Conservation (phyloP, 2,888 invertebrate species). For the Diarsia brunnea region DNA sequence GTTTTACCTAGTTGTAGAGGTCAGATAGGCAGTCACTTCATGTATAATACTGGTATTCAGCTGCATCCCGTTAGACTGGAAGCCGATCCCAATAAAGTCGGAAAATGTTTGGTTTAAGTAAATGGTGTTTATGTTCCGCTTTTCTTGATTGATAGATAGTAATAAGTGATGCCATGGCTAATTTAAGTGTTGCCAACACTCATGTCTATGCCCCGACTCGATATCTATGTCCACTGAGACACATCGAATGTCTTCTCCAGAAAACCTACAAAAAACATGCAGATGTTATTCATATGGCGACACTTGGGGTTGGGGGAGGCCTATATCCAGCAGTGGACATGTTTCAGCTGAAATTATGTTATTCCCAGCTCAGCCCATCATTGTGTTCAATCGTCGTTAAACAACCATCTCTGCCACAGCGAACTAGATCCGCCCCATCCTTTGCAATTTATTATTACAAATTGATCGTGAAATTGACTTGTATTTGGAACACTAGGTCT, state of each 20-base stretch:
- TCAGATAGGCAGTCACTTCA: no score
- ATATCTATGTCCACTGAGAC: no score
- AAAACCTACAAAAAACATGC: neutral
- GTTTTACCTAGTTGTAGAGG: no score
- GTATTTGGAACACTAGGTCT: neutral
- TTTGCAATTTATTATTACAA: neutral
- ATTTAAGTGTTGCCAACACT: neutral
- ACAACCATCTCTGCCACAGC: neutral
- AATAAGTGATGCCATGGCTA: neutral
- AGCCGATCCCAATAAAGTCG: no score
- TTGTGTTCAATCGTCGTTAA: neutral
- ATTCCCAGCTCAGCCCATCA: neutral
- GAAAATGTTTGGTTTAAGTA: no score
- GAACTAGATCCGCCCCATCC: neutral
- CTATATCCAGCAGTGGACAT: no score
- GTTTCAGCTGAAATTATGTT: neutral
- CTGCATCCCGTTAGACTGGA: no score
- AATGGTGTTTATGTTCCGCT: neutral
- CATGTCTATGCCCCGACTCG: neutral
- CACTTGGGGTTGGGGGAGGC: no score
- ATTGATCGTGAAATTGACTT: slow-evolving; percentile 44
- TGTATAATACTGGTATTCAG: no score
- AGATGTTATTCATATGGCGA: neutral
- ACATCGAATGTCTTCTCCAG: neutral
- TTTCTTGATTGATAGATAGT: slow-evolving; percentile 1